Percentiles rank a stretch among this genome's conserved stretches.
phyloP scores from a whole-genome alignment of 2,888 invertebrate genomes.

The Erebia aethiops region DNA sequence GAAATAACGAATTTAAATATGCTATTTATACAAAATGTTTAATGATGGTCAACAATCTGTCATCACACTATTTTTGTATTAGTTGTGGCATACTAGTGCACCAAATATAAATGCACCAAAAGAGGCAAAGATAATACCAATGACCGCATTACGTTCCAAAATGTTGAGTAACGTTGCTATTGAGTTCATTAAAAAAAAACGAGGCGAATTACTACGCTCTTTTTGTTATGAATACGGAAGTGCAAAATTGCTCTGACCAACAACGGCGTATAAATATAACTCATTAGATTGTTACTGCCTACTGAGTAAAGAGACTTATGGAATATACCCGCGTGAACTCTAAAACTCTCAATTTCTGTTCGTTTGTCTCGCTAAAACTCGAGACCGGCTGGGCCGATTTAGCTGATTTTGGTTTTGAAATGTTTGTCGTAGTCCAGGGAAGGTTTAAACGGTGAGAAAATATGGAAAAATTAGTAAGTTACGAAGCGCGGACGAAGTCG shows the following conservation, averaged over 20 bases:
- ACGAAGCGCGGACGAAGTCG: too few species aligned
- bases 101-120: conserved; percentile 10
- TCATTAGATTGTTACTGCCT: conserved; percentile 37
- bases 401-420: too few species aligned
- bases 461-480: too few species aligned
- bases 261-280: conserved; percentile 42
- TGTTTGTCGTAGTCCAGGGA: too few species aligned
- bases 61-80: not conserved
- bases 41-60: too few species aligned
- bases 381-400: too few species aligned
- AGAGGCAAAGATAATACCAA: conserved; percentile 33
- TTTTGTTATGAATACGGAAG: conserved; percentile 53
- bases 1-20: too few species aligned
- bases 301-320: conserved; percentile 8
- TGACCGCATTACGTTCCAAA: conserved; percentile 39
- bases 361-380: too few species aligned
- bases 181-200: conserved; percentile 46
- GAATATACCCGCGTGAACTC: too few species aligned
- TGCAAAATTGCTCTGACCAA: conserved; percentile 46
- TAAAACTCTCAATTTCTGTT: too few species aligned
- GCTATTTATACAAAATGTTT: too few species aligned
- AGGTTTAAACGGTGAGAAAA: too few species aligned
- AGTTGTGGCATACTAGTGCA: not conserved
- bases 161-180: conserved; percentile 47
- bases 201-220: conserved; percentile 45